These are phyloP conservation scores for Stomatorhinus walkeri DNA, from an alignment of 2,797 vertebrate species.

Conservation along the genomic window DNA sequence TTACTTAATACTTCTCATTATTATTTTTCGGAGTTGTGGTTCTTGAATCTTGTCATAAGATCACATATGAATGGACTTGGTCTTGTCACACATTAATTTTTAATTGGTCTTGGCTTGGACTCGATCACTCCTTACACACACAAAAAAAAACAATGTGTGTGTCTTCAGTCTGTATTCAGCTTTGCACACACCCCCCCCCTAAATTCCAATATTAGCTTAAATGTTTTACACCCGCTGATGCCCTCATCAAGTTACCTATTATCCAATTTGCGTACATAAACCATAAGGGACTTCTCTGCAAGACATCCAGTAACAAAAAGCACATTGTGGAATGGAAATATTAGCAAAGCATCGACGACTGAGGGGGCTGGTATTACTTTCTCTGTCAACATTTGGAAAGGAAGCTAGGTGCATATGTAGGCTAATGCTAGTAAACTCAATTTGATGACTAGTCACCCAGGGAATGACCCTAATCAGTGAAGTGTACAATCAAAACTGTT, in stretches of 20 bases:
- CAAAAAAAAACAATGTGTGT: not conserved
- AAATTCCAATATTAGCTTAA: not conserved
- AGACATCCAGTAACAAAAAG: not conserved
- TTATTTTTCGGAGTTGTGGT: not conserved
- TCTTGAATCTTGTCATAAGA: not conserved
- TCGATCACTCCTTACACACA: not conserved
- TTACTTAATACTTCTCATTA: not conserved
- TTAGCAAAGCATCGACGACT: not conserved
- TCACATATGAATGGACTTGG: not conserved
- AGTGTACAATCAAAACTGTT: not conserved
- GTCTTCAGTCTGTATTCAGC: no score
- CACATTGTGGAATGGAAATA: not conserved
- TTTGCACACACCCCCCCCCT: not conserved
- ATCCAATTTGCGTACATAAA: not conserved
- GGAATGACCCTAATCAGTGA: not conserved
- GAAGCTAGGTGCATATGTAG: not conserved
- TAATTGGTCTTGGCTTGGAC: no score
- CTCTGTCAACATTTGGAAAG: not conserved
- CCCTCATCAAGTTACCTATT: not conserved
- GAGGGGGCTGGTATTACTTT: not conserved
- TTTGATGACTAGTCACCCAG: not conserved
- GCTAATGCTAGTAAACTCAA: no score
- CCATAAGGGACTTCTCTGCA: not conserved
- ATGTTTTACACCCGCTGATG: not conserved
- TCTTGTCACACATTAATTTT: not conserved